Base-by-base conservation (phyloP, 1,140 invertebrate genomes). In the Antheraea pernyi region DNA sequence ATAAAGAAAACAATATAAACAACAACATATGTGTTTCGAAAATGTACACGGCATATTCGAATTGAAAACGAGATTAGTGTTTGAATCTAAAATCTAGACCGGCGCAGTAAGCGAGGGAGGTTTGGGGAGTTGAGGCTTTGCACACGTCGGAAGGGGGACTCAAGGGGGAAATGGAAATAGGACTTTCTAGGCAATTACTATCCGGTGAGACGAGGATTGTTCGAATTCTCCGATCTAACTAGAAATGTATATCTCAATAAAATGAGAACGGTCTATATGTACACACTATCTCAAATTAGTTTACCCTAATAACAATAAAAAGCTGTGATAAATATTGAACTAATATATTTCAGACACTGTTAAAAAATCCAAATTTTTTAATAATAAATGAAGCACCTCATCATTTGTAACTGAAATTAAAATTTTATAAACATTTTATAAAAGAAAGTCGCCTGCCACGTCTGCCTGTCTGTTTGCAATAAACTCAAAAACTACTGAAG, bases 171-270 rank as follows among this genome's bases (percentile, higher is more conserved):
- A 67, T 74, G 67, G 71, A 78, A 82, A 79, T 81, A 76, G 78
- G 82, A 82, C 82, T 80, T 88, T 81, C 84, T 84, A 83, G 81
- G 84, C 86, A 88, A 88, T 88, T 88, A 88, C 84, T 80, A 83
- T 74, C 73, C 72, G 63, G 37, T 72, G 71, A 68, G 74, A 78
- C 74, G 71, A 61, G 74, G 67, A 77, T 75, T 65, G 60, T 62
- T 66, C n/a, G 59, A 70, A 60, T 70, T 22, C 67, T 61, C 64
- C 65, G 63, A 72, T 69, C 64, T 69, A 69, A 30, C 19, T 74
- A 64, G 71, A 72, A 70, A 69, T 53, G 60, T 72, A 62, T 59
- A 60, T 10, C 7, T 39, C 16, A 30, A 16, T 63, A 10, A 10
- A 42, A 0, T 11, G 0, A 53, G 1, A 53, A 7, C 0, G 2